Evolutionary conservation across 2,113 vertebrate genomes (phyloP).

Genomic region (Rissa tridactyla): DNA sequence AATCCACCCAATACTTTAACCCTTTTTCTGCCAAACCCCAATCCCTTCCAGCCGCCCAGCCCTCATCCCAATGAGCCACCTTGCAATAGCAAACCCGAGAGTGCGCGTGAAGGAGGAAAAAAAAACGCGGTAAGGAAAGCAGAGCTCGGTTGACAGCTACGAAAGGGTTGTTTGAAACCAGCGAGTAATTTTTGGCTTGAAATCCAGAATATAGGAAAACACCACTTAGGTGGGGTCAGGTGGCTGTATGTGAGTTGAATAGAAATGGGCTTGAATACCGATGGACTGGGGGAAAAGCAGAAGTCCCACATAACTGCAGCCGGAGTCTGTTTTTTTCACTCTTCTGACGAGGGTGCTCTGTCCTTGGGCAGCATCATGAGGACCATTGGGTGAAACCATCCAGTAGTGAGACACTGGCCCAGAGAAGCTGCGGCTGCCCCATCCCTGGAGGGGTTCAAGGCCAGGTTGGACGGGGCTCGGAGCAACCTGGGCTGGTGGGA

Average conservation of each 20-base stretch:
- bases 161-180: conserved; percentile 3
- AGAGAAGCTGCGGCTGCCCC: not conserved
- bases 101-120: conserved; percentile 69
- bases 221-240: not conserved
- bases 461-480: too few species aligned
- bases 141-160: conserved; percentile 43
- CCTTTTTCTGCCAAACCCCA: conserved; percentile 69
- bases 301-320: rapidly evolving
- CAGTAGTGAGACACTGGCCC: not conserved
- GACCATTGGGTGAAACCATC: rapidly evolving
- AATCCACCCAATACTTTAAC: conserved; percentile 61
- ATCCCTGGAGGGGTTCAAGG: not conserved
- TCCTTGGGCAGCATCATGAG: rapidly evolving
- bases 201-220: rapidly evolving
- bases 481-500: too few species aligned
- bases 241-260: rapidly evolving
- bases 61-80: conserved; percentile 73
- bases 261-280: not conserved
- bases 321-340: not conserved
- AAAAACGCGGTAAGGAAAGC: conserved; percentile 70
- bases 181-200: not conserved
- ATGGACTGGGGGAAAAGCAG: not conserved
- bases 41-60: conserved; percentile 73
- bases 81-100: conserved; percentile 73
- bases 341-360: rapidly evolving